Evolutionary conservation across 2,113 vertebrate species (phyloP).

Genomic region (Heterotis niloticus): DNA sequence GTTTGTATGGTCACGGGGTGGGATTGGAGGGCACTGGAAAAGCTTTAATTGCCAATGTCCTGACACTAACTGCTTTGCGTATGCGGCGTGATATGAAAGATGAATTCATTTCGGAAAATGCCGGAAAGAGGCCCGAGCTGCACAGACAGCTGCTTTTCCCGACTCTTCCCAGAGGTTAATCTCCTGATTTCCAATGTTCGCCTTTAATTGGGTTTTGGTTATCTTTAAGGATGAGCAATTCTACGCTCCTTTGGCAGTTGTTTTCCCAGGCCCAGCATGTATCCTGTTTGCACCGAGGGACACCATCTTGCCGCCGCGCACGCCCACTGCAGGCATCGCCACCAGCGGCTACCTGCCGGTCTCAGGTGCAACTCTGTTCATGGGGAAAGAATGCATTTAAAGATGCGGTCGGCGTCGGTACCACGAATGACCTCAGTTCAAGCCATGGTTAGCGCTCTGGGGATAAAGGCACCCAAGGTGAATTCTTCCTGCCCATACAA

Average conservation of each 20-base stretch:
- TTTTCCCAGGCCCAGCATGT: background rate
- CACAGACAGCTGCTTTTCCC: background rate
- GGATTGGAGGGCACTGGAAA: background rate
- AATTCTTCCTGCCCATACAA: too few relatives aligned
- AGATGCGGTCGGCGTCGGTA: too few relatives aligned
- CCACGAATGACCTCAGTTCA: too few relatives aligned
- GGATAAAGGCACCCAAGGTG: too few relatives aligned
- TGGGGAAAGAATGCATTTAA: too few relatives aligned
- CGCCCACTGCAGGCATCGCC: too few relatives aligned
- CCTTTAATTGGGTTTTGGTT: slow-evolving; percentile 20
- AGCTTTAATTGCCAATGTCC: slow-evolving; percentile 27
- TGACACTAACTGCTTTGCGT: slow-evolving; percentile 18
- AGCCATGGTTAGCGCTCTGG: too few relatives aligned
- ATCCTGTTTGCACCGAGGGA: background rate
- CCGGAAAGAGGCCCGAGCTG: background rate
- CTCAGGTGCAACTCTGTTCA: too few relatives aligned
- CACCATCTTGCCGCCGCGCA: too few relatives aligned
- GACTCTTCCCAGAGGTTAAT: background rate
- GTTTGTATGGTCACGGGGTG: background rate
- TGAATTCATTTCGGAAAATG: slow-evolving; percentile 9
- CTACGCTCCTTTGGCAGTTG: background rate
- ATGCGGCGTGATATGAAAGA: slow-evolving; percentile 15
- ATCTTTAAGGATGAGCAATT: slow-evolving; percentile 19
- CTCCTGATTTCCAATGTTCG: background rate
- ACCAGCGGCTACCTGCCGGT: too few relatives aligned